phyloP scores from a whole-genome alignment of 2,113 vertebrate genomes.

The Triplophysa tibetana region DNA sequence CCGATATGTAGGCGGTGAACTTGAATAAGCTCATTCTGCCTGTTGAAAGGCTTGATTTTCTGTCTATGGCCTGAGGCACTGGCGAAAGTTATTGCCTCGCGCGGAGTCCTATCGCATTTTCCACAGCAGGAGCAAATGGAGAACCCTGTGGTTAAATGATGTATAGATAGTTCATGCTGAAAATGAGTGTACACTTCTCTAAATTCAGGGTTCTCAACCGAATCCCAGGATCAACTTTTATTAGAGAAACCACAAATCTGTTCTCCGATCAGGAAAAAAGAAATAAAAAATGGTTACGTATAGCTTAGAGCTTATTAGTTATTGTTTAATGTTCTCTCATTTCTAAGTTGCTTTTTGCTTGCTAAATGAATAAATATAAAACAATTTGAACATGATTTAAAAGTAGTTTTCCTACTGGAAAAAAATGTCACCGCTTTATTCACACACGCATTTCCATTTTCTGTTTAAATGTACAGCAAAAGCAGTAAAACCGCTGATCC shows the following conservation, averaged over 20 bases:
- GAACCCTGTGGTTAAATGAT: conserved; percentile 53
- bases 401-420: too few relatives aligned
- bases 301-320: too few relatives aligned
- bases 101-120: conserved; percentile 58
- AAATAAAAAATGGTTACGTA: too few relatives aligned
- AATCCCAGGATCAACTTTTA: conserved; percentile 6
- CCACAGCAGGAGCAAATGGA: conserved; percentile 52
- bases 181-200: background rate
- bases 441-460: background rate
- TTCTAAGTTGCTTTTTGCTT: too few relatives aligned
- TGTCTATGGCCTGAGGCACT: conserved; percentile 19
- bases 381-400: too few relatives aligned
- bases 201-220: background rate
- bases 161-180: background rate
- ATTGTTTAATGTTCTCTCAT: too few relatives aligned
- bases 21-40: conserved; percentile 37
- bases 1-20: conserved; percentile 29
- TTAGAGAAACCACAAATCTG: conserved; percentile 16
- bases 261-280: background rate
- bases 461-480: conserved; percentile 14
- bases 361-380: too few relatives aligned
- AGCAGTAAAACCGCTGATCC: background rate
- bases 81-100: conserved; percentile 51
- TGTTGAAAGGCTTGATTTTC: conserved; percentile 41
- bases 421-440: background rate